Evolutionary conservation across 37 sponge, comb jelly and placozoan genomes (phyloP), one percentile per base, ranked within the genome.

Genomic region (Mnemiopsis leidyi): DNA sequence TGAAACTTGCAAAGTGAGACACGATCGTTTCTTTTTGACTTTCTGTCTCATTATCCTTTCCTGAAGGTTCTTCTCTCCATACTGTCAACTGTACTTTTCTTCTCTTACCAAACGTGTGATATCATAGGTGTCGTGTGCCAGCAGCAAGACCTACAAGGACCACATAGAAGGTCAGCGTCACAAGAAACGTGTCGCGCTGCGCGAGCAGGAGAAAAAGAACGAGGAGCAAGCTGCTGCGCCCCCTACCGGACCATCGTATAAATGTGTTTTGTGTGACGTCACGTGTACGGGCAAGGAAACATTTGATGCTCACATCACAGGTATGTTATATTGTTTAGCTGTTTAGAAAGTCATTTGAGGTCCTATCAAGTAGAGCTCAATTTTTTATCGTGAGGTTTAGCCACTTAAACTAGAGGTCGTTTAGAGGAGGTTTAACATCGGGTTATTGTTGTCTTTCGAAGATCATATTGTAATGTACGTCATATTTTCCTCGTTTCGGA

Each of bases 81-180:
- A 67, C 13, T 67, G 18, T 67, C 68, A 20, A 67, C 20, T 67
- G 13, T 67, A 67, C 20, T 13, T 67, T 67, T 13, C 13, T 67
- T 13, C 13, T 20, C 20, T 20, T 67, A n/a, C n/a, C n/a, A n/a
- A 67, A 67, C 68, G 18, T 67, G 13, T 67, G 20, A 48, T 48
- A 36, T 20, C 36, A 32, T 36, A 85, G 90, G 90, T 85, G 23
- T 85, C 90, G 9, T 85, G 90, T 85, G 90, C 90, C 38, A 85
- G 90, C 26, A 85, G 40, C n/a, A 85, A 85, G 95, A 95, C 96
- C 1, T 96, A 95, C 95, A 95, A 96, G 93, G 94, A 96, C 30
- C 98, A 97, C 82, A 31, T 96, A 93, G 96, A 94, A 76, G 98
- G 98, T 13, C 96, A 97, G 93, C 69, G 68, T n/a, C 98, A 97